phyloP scores from a whole-genome alignment of 2,888 invertebrate genomes.

The Aromia moschata region DNA sequence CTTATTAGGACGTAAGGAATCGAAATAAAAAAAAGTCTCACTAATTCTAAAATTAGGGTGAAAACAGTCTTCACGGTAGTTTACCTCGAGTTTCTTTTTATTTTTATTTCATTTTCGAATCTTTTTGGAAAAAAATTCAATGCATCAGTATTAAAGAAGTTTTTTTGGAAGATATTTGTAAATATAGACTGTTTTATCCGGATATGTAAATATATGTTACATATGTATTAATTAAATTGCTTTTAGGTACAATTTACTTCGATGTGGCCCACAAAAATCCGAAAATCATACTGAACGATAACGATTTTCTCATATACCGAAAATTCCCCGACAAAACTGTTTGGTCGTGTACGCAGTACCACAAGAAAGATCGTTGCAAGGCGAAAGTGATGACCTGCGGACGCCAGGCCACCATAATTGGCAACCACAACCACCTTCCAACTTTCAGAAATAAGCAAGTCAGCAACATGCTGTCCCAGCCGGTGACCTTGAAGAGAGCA shows the following conservation, averaged over 20 bases:
- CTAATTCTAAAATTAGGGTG: no score
- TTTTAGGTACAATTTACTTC: constrained; percentile 44
- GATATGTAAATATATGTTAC: no score
- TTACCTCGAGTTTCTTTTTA: no score
- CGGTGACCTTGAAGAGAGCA: constrained; percentile 27
- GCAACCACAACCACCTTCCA: constrained; percentile 39
- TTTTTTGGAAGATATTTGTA: no score
- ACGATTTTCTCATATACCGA: constrained; percentile 42
- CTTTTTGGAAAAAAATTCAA: no score
- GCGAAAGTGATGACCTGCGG: constrained; percentile 40
- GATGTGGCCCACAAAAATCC: constrained; percentile 46
- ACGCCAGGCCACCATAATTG: constrained; percentile 35
- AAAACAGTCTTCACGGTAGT: no score
- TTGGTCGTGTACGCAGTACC: constrained; percentile 44
- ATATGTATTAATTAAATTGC: constrained; percentile 8
- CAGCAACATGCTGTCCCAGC: constrained; percentile 33
- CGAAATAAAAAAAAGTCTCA: no score
- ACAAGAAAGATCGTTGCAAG: constrained; percentile 42
- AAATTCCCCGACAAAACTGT: constrained; percentile 40
- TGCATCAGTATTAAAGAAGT: no score
- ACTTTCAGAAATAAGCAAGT: constrained; percentile 26
- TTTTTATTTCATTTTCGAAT: no score
- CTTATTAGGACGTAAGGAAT: no score
- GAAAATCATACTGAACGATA: constrained; percentile 43
- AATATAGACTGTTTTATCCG: no score